Evolutionary conservation across 2,888 invertebrate genomes (phyloP).

Genomic region (Cryptocephalus moraei): DNA sequence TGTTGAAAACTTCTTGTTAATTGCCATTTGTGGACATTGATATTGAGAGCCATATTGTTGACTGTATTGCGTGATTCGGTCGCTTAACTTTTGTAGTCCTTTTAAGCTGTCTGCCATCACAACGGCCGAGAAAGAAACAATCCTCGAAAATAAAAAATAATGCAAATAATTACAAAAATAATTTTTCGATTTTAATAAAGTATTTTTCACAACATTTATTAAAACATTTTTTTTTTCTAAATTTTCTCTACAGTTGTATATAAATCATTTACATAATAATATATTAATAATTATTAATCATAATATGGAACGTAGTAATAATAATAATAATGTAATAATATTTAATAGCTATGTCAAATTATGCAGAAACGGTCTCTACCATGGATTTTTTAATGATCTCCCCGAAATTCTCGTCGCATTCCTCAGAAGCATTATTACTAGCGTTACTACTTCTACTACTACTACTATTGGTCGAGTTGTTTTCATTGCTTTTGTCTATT

Average conservation of each 20-base stretch:
- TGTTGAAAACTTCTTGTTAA: too few relatives aligned
- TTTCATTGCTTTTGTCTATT: constrained; percentile 11
- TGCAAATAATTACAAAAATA: too few relatives aligned
- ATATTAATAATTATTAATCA: constrained; percentile 29
- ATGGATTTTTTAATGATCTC: constrained; percentile 89
- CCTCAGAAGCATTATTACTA: constrained; percentile 26
- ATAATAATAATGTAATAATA: constrained; percentile 18
- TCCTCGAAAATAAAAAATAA: too few relatives aligned
- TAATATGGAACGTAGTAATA: constrained; percentile 36
- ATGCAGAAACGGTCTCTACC: constrained; percentile 83
- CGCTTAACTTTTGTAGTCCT: too few relatives aligned
- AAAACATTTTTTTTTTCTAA: constrained; percentile 37
- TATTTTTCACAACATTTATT: constrained; percentile 41
- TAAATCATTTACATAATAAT: constrained; percentile 36
- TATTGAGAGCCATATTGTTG: too few relatives aligned
- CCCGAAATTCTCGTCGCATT: constrained; percentile 69
- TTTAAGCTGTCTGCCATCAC: too few relatives aligned
- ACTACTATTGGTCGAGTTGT: constrained; percentile 9
- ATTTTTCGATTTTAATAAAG: constrained; percentile 16
- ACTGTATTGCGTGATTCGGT: too few relatives aligned
- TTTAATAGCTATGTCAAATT: constrained; percentile 19
- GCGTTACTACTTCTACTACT: constrained; percentile 10
- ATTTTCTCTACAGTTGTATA: constrained; percentile 37
- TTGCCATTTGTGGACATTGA: too few relatives aligned
- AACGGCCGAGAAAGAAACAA: too few relatives aligned